Conservation (phyloP, 1,140 invertebrate genomes). For the Forficula auricularia region DNA sequence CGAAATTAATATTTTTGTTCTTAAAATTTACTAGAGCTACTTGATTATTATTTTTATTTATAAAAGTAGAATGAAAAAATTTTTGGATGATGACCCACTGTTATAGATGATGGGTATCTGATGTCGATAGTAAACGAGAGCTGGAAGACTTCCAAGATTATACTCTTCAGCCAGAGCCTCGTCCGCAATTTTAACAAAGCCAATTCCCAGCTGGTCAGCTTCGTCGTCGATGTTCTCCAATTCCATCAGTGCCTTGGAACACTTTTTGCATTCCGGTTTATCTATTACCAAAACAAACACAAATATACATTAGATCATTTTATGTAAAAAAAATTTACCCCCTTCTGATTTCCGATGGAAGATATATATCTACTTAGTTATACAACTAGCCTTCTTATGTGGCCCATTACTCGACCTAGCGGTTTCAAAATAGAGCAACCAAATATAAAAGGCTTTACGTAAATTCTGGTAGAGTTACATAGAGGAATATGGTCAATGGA, state of each 20-base stretch:
- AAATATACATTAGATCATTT: constrained; percentile 12
- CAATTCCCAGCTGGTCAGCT: constrained; percentile 85
- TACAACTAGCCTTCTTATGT: no score
- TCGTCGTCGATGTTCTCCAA: constrained; percentile 90
- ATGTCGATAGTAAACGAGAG: constrained; percentile 82
- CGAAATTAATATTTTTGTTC: no score
- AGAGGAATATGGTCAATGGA: no score
- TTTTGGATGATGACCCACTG: no score
- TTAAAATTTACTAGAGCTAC: no score
- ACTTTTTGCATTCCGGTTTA: constrained; percentile 82
- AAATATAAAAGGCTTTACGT: no score
- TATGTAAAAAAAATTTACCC: background rate
- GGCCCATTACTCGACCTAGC: no score
- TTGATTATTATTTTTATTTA: no score
- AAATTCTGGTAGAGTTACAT: no score
- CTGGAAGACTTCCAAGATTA: constrained; percentile 70
- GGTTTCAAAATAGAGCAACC: no score
- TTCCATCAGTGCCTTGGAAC: constrained; percentile 71
- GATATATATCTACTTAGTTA: no score
- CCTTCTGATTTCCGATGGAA: background rate
- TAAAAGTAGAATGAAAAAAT: no score
- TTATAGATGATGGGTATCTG: constrained; percentile 89
- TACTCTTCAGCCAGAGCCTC: constrained; percentile 81
- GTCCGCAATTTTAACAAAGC: constrained; percentile 87
- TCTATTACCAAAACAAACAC: constrained; percentile 37